Evolutionary conservation across 2,113 vertebrate genomes (phyloP).

Genomic region (Gobio gobio): DNA sequence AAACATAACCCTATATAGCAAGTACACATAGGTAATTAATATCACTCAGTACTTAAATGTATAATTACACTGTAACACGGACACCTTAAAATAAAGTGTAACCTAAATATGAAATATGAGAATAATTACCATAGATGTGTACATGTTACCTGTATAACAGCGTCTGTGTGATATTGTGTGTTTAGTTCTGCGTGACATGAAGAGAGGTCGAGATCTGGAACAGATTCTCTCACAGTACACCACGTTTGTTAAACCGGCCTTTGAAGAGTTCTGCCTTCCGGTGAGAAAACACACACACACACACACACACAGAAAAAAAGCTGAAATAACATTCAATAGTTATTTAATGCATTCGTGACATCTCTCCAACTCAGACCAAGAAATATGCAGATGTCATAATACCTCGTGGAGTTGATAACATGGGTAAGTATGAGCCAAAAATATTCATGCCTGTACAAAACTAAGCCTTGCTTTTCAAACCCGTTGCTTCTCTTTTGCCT

Average conservation of each 20-base stretch:
- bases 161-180: not conserved
- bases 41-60: no score
- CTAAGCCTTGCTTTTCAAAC: not conserved
- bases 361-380: conserved; percentile 84
- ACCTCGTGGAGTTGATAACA: conserved; percentile 95
- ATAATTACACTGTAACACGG: no score
- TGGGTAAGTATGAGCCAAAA: conserved; percentile 82
- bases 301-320: not conserved
- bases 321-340: not conserved
- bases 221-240: conserved; percentile 97
- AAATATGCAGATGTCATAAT: conserved; percentile 98
- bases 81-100: no score
- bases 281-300: conserved; percentile 67
- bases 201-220: conserved; percentile 90
- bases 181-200: conserved; percentile 93
- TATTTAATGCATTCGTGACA: not conserved
- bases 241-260: conserved; percentile 95
- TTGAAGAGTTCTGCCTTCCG: conserved; percentile 97
- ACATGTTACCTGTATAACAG: not conserved
- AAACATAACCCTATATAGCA: no score
- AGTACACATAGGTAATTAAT: no score
- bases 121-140: not conserved
- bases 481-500: not conserved
- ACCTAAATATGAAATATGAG: not conserved
- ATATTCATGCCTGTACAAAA: not conserved